phyloP scores from a whole-genome alignment of 1,140 invertebrate genomes.

The Hydropsyche tenuis region DNA sequence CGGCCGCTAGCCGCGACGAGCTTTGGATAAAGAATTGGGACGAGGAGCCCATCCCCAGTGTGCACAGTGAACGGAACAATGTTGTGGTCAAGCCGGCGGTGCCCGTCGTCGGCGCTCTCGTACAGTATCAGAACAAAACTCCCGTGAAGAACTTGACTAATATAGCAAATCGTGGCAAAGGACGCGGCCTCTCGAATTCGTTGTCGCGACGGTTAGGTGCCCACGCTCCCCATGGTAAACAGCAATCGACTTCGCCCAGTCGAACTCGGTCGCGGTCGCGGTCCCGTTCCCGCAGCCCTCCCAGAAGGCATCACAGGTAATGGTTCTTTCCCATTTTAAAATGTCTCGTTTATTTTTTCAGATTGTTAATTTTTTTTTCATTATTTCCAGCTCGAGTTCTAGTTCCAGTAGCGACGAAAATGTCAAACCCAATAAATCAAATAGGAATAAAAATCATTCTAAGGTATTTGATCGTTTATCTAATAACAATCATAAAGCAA shows the following conservation, averaged over 20 bases:
- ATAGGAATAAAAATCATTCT: constrained; percentile 57
- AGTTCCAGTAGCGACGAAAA: constrained; percentile 58
- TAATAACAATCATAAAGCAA: constrained; percentile 58
- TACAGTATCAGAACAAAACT: constrained; percentile 58
- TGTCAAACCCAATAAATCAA: constrained; percentile 53
- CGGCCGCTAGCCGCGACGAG: constrained; percentile 83
- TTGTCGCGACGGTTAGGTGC: constrained; percentile 50
- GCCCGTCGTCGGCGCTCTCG: constrained; percentile 59
- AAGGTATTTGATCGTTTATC: constrained; percentile 58
- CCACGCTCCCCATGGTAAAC: background rate
- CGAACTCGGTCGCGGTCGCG: constrained; percentile 57
- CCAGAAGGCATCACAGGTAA: constrained; percentile 51
- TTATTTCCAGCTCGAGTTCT: constrained; percentile 57
- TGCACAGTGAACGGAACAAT: constrained; percentile 77
- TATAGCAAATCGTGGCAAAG: constrained; percentile 53
- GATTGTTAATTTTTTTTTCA: constrained; percentile 38
- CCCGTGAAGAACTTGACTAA: constrained; percentile 31
- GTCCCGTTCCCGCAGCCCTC: constrained; percentile 60
- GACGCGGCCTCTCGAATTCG: constrained; percentile 53
- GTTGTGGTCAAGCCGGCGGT: constrained; percentile 61
- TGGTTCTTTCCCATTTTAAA: constrained; percentile 12
- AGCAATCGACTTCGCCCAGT: constrained; percentile 49
- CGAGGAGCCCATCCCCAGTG: constrained; percentile 86
- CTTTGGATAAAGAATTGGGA: constrained; percentile 92
- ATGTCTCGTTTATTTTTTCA: background rate